A percentile compares a stretch with the other conserved stretches of the same genome.
phyloP scores from a whole-genome alignment of 2,888 invertebrate species.

The Hirtodrosophila confusa region DNA sequence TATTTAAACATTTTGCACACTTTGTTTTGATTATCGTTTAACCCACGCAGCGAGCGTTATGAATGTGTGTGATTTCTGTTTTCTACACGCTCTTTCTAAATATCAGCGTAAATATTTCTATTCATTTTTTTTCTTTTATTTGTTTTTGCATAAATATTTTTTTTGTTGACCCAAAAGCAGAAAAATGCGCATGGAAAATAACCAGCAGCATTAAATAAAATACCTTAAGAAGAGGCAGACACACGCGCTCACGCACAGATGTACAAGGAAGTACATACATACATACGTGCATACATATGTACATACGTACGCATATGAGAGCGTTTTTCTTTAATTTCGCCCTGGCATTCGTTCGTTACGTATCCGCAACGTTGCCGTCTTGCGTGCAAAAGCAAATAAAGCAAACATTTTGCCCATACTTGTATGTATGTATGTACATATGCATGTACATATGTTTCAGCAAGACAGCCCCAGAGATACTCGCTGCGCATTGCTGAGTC shows the following conservation, averaged over 20 bases:
- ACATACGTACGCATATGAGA: slow-evolving; percentile 2
- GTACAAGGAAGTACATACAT: background rate
- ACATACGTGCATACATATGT: slow-evolving; percentile 9
- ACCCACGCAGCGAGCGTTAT: slow-evolving; percentile 29
- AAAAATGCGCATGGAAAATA: slow-evolving; percentile 61
- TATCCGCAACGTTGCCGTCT: slow-evolving; percentile 64
- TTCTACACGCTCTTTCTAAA: slow-evolving; percentile 68
- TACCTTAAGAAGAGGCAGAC: slow-evolving; percentile 18
- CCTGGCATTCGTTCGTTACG: slow-evolving; percentile 55
- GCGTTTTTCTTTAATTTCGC: slow-evolving; percentile 35
- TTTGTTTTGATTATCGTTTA: slow-evolving; percentile 62
- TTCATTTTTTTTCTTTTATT: slow-evolving; percentile 9
- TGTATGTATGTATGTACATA: slow-evolving; percentile 8
- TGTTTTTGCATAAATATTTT: slow-evolving; percentile 26
- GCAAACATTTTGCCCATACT: slow-evolving; percentile 44
- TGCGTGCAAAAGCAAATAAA: slow-evolving; percentile 53
- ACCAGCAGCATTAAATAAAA: slow-evolving; percentile 41
- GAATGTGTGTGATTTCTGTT: slow-evolving; percentile 43
- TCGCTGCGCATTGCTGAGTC: slow-evolving; percentile 65
- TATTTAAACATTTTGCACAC: slow-evolving; percentile 57
- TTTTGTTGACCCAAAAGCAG: slow-evolving; percentile 59
- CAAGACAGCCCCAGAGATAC: slow-evolving; percentile 40
- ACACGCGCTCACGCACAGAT: slow-evolving; percentile 8
- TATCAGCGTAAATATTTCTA: slow-evolving; percentile 36
- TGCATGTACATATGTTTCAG: background rate